Conservation (phyloP, 2,797 vertebrate species). For the Lemur catta region DNA sequence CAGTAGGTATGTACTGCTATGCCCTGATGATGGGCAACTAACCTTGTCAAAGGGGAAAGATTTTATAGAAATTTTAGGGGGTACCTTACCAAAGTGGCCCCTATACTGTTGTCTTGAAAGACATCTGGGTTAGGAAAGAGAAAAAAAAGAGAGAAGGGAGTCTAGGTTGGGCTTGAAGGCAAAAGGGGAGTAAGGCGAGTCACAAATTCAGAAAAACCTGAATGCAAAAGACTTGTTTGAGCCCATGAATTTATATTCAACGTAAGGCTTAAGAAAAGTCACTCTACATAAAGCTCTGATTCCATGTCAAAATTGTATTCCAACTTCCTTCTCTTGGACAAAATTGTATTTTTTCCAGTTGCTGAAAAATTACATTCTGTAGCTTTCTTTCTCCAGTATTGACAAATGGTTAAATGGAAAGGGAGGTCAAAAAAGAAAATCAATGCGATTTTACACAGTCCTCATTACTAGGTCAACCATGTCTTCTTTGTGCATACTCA, state of each 20-base stretch:
- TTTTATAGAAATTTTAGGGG: neutral
- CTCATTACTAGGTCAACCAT: conserved; percentile 73
- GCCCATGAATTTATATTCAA: neutral
- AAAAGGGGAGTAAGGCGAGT: neutral
- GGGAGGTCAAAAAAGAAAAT: conserved; percentile 73
- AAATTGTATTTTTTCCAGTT: conserved; percentile 41
- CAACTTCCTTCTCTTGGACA: conserved; percentile 5
- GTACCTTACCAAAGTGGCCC: neutral
- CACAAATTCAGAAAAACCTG: neutral
- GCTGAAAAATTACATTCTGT: conserved; percentile 63
- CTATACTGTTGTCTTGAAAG: neutral
- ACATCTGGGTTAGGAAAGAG: neutral
- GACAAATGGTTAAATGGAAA: conserved; percentile 73
- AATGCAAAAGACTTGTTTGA: neutral
- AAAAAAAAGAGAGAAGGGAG: neutral
- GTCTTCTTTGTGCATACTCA: conserved; percentile 44
- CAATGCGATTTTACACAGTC: conserved; percentile 58
- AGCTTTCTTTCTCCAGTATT: conserved; percentile 60
- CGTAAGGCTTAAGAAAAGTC: neutral
- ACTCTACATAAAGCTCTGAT: neutral
- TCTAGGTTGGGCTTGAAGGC: neutral
- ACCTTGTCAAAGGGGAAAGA: neutral
- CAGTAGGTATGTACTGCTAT: neutral
- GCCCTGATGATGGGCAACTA: neutral
- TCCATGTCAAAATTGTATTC: conserved; percentile 29